These are phyloP conservation scores for Cordilura impudica DNA, from an alignment of 2,888 invertebrate species.

Conservation along the genomic window DNA sequence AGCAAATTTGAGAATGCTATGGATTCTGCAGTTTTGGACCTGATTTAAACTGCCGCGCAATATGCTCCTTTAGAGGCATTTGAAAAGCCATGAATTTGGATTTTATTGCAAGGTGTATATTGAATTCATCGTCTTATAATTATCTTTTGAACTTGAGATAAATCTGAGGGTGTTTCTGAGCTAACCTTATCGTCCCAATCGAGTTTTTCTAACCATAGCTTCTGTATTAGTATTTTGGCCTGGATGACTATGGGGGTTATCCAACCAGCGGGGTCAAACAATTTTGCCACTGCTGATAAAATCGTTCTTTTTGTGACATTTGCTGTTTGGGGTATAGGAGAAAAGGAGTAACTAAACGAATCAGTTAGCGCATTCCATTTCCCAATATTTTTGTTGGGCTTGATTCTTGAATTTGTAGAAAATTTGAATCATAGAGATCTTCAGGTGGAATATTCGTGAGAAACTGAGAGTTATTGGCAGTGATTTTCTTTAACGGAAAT, in stretches of 20 bases:
- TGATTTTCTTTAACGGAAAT: too few relatives aligned
- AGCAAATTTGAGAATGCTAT: neutral
- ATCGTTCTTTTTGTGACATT: neutral
- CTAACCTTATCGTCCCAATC: neutral
- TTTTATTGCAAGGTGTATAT: neutral
- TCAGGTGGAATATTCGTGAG: too few relatives aligned
- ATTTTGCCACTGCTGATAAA: neutral
- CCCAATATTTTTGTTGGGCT: too few relatives aligned
- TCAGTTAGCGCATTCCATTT: too few relatives aligned
- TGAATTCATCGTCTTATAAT: constrained; percentile 24
- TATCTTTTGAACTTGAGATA: neutral
- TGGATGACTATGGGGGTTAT: neutral
- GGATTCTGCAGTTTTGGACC: neutral
- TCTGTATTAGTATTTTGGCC: neutral
- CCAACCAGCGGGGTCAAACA: neutral
- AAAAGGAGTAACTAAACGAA: too few relatives aligned
- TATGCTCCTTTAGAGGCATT: too few relatives aligned
- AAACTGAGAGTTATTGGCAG: too few relatives aligned
- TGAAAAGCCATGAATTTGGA: constrained; percentile 40
- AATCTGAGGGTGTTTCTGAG: neutral
- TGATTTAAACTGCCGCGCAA: constrained; percentile 11
- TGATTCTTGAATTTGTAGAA: too few relatives aligned
- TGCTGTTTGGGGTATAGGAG: too few relatives aligned
- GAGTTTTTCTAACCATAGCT: neutral
- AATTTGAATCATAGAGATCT: too few relatives aligned